A percentile compares a stretch with the other conserved stretches of the same genome.
These are phyloP conservation scores for Rhabdornis inornatus DNA, from an alignment of 2,113 vertebrate species.

Conservation along the genomic window DNA sequence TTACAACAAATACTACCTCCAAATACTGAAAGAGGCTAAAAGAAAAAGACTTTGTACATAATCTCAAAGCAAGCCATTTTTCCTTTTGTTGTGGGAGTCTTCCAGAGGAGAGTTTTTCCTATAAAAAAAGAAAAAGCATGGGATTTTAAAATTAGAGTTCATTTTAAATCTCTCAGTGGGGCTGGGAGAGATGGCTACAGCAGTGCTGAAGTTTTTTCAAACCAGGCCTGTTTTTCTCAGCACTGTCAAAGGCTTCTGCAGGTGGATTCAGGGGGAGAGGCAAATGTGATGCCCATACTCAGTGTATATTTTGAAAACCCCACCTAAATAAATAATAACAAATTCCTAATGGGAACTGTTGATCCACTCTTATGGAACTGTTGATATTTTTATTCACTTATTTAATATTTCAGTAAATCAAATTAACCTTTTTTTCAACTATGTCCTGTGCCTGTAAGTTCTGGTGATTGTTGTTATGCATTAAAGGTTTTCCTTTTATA, in stretches of 20 bases:
- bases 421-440: not conserved
- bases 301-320: not conserved
- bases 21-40: not conserved
- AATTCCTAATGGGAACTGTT: not conserved
- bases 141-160: not conserved
- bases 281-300: not conserved
- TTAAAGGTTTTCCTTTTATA: not conserved
- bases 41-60: not conserved
- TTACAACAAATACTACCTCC: not conserved
- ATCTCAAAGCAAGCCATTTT: not conserved
- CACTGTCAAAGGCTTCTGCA: not conserved
- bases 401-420: not conserved
- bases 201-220: not conserved
- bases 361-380: not conserved
- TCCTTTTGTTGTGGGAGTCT: not conserved
- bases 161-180: not conserved
- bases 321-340: not conserved
- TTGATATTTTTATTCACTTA: not conserved
- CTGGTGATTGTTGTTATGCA: not conserved
- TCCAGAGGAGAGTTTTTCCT: not conserved
- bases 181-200: not conserved
- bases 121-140: not conserved
- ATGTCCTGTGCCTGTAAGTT: not conserved
- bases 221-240: rapidly evolving
- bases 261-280: not conserved